Evolutionary conservation across 2,888 invertebrate genomes (phyloP).

Genomic region (Halictus ligatus): DNA sequence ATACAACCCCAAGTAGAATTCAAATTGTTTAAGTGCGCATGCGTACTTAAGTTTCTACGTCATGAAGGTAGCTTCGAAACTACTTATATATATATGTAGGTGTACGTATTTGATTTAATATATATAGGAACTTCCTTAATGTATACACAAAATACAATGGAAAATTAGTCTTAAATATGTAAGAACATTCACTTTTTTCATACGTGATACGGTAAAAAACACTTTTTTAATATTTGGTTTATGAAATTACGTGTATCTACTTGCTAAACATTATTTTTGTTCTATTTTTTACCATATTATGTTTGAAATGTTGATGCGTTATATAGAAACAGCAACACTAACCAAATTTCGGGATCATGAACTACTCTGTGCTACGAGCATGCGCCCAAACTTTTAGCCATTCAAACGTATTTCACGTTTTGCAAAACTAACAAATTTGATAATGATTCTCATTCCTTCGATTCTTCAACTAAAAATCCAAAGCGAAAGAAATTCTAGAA

Average conservation of each 20-base stretch:
- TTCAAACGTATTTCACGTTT: slow-evolving; percentile 29
- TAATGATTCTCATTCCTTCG: background rate
- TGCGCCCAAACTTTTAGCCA: slow-evolving; percentile 35
- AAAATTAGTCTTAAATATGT: too few species aligned
- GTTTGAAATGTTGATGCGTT: too few species aligned
- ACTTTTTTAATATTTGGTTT: background rate
- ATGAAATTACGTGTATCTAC: too few species aligned
- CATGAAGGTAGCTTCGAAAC: background rate
- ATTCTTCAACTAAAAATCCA: background rate
- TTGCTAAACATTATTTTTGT: too few species aligned
- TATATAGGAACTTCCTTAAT: too few species aligned
- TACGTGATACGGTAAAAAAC: background rate
- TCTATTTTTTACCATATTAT: too few species aligned
- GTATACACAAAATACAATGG: too few species aligned
- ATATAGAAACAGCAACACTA: too few species aligned
- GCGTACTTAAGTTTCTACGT: background rate
- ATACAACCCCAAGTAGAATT: background rate
- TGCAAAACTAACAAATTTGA: background rate
- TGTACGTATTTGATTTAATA: too few species aligned
- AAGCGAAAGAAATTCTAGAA: background rate
- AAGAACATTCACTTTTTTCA: background rate
- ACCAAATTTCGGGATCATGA: background rate
- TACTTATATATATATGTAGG: background rate
- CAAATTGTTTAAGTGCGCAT: background rate
- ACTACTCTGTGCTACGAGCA: slow-evolving; percentile 25